These are phyloP conservation scores for Hyppa rectilinea DNA, from an alignment of 2,888 invertebrate species.

Conservation along the genomic window DNA sequence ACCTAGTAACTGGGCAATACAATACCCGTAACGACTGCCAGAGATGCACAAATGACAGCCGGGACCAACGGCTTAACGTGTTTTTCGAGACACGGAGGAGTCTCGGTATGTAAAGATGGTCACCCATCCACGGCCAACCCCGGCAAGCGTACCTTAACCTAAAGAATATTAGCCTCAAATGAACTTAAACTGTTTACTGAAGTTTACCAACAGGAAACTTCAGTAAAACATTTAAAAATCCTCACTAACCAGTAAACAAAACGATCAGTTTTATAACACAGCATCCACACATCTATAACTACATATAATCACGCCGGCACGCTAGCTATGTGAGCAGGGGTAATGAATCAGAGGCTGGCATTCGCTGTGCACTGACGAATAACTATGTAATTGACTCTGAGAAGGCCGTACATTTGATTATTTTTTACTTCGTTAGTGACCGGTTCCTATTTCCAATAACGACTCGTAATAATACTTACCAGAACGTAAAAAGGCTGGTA, in stretches of 20 bases:
- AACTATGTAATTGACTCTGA: conserved; percentile 72
- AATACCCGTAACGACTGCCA: too few species aligned
- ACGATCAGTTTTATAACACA: conserved; percentile 44
- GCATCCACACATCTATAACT: conserved; percentile 30
- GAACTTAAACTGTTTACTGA: conserved; percentile 14
- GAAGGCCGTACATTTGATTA: conserved; percentile 62
- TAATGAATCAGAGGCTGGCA: conserved; percentile 76
- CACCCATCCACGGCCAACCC: too few species aligned
- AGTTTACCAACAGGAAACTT: not conserved
- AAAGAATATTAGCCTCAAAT: too few species aligned
- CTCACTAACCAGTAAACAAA: conserved; percentile 27
- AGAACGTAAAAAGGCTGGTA: not conserved
- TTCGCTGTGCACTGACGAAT: conserved; percentile 68
- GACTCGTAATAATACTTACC: conserved; percentile 24
- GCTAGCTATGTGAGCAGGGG: conserved; percentile 69
- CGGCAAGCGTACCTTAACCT: too few species aligned
- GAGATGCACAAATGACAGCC: too few species aligned
- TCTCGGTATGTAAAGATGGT: too few species aligned
- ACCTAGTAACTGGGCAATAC: too few species aligned
- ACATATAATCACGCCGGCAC: conserved; percentile 60
- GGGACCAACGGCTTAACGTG: too few species aligned
- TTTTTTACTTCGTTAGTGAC: conserved; percentile 61
- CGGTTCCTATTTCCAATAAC: conserved; percentile 32
- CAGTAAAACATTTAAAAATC: conserved; percentile 18
- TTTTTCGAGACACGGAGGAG: too few species aligned